Evolutionary conservation across 1,140 invertebrate species (phyloP), one percentile per base, ranked within the genome.

Genomic region (Sweltsa coloradensis): DNA sequence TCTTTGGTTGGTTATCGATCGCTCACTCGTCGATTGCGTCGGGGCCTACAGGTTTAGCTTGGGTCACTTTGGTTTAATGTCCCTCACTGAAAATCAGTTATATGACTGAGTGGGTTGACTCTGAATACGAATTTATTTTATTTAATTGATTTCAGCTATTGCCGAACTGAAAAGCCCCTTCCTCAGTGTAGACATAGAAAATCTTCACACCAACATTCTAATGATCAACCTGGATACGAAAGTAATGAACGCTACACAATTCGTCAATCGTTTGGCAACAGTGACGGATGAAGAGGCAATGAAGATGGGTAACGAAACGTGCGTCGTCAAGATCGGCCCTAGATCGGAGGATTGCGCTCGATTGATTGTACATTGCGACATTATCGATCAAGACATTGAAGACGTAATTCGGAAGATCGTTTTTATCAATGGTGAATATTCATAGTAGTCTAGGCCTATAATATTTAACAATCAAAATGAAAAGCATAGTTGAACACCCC

Each of bases 131-230:
- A 52, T 41, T 18, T 22, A 34, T 50, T 44, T 43, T 45, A 4
- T 41, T 43, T 37, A 26, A 9, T 53, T n/a, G n/a, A 31, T 68
- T 68, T 34, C 62, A 84, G 83, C 72, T 7, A 77, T 88, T 46
- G 60, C 73, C 34, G 64, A 72, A 2, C 45, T 51, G 4, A 58
- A 60, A 6, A 59, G 58, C 4, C 49, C 57, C n/a, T 40, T 55
- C 11, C 71, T 86, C 42, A 59, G 52, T 0, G 79, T 89, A 9
- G 75, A 90, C 54, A 52, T 80, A n/a, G 60, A 69, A 4, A 69
- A 58, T 3, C 68, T 83, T 2, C 76, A 89, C 49, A 83, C 82
- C 1, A 93, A 93, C 57, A 92, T 93, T 49, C 60, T 91, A 6
- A 71, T 87, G 52, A 57, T 90, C 5, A 64, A 75, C 11, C 62